Evolutionary conservation across 2,888 invertebrate genomes (phyloP).

Genomic region (Lepetodrilus schrolli): DNA sequence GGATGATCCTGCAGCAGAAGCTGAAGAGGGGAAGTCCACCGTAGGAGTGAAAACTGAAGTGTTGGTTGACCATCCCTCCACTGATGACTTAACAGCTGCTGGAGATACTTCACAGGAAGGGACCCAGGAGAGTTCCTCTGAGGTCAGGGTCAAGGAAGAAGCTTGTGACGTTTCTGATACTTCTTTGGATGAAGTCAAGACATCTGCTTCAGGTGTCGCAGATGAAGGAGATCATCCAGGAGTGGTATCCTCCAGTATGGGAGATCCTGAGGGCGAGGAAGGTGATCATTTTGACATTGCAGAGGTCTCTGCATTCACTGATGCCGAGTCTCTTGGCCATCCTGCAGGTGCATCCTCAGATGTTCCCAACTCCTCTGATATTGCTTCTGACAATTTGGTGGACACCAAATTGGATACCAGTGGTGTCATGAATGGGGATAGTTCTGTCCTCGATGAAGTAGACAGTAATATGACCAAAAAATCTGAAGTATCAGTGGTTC

Average conservation of each 20-base stretch:
- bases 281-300: background rate
- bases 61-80: background rate
- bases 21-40: background rate
- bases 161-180: background rate
- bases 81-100: background rate
- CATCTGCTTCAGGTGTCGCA: background rate
- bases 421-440: background rate
- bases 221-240: background rate
- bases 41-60: background rate
- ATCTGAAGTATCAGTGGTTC: too few species aligned
- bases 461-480: too few species aligned
- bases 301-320: background rate
- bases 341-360: too few species aligned
- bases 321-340: too few species aligned
- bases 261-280: background rate
- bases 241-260: slow-evolving; percentile 3
- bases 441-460: background rate
- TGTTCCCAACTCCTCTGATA: too few species aligned
- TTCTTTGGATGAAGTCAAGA: background rate
- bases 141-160: background rate
- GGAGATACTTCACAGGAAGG: background rate
- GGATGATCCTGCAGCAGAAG: background rate
- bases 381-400: too few species aligned
- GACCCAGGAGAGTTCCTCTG: background rate
- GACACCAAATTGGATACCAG: background rate